Conservation (phyloP, 2,113 vertebrate species). For the Osmerus eperlanus region DNA sequence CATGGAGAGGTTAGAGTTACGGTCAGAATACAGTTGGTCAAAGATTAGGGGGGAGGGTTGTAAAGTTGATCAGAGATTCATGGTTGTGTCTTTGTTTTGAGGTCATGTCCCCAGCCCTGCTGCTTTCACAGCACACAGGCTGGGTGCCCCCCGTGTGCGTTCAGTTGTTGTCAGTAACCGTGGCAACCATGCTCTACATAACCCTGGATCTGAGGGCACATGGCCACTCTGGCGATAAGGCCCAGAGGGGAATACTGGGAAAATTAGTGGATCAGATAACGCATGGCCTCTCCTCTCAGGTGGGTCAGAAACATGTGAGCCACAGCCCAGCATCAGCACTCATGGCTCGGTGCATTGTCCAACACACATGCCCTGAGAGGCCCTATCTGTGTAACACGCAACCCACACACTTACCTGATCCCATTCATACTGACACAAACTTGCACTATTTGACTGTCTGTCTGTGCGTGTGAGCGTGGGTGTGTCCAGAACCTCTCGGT, state of each 20-base stretch:
- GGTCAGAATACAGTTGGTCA: too few relatives aligned
- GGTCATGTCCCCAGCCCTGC: too few relatives aligned
- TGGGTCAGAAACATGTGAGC: slow-evolving; percentile 13
- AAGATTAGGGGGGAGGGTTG: too few relatives aligned
- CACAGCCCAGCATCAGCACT: not conserved
- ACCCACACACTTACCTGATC: not conserved
- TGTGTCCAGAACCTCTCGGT: not conserved
- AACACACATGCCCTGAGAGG: not conserved
- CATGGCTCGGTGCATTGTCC: not conserved
- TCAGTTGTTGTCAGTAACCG: not conserved
- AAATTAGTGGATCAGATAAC: slow-evolving; percentile 10
- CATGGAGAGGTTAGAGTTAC: too few relatives aligned
- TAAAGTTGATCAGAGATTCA: too few relatives aligned
- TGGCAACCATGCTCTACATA: too few relatives aligned
- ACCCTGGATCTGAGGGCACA: not conserved
- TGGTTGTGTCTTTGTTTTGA: too few relatives aligned
- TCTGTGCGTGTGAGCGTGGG: not conserved
- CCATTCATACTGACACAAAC: not conserved
- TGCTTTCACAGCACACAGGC: not conserved
- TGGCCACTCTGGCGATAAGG: slow-evolving; percentile 5
- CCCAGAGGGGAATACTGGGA: not conserved
- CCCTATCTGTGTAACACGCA: not conserved
- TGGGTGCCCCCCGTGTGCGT: not conserved
- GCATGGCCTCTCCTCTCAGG: not conserved
- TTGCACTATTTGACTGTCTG: not conserved